These are phyloP conservation scores for Epistrophe grossulariae DNA, from an alignment of 2,888 invertebrate genomes.

Conservation along the genomic window DNA sequence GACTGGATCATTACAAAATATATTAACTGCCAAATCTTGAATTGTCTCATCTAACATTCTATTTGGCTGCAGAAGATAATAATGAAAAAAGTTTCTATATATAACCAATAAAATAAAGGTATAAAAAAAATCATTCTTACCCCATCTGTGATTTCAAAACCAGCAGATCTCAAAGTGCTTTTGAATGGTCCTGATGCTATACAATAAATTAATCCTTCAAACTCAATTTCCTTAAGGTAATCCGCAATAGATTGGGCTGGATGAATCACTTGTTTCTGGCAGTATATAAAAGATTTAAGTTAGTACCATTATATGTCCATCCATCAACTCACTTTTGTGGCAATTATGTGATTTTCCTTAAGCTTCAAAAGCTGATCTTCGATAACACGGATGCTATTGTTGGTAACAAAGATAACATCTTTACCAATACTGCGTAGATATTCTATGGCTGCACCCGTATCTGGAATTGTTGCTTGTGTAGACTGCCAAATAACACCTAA, in stretches of 20 bases:
- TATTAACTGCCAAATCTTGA: constrained; percentile 79
- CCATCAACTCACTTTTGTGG: constrained; percentile 78
- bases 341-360: constrained; percentile 77
- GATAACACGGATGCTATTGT: constrained; percentile 81
- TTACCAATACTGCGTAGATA: constrained; percentile 83
- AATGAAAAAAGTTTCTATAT: background rate
- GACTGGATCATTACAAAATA: constrained; percentile 80
- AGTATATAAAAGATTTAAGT: background rate
- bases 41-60: constrained; percentile 76
- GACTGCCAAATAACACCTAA: constrained; percentile 85
- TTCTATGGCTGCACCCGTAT: constrained; percentile 81
- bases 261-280: constrained; percentile 80
- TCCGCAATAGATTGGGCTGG: constrained; percentile 84
- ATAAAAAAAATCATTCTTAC: constrained; percentile 76
- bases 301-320: background rate
- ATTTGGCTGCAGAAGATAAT: constrained; percentile 67
- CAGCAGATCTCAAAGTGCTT: constrained; percentile 82
- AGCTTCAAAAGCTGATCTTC: constrained; percentile 80
- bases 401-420: constrained; percentile 83
- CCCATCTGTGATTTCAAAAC: constrained; percentile 82
- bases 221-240: constrained; percentile 84
- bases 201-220: constrained; percentile 84
- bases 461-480: constrained; percentile 81
- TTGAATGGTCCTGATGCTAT: constrained; percentile 82
- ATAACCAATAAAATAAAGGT: background rate